Base-by-base conservation (phyloP, 1,140 invertebrate species). In the Drosophila auraria region DNA sequence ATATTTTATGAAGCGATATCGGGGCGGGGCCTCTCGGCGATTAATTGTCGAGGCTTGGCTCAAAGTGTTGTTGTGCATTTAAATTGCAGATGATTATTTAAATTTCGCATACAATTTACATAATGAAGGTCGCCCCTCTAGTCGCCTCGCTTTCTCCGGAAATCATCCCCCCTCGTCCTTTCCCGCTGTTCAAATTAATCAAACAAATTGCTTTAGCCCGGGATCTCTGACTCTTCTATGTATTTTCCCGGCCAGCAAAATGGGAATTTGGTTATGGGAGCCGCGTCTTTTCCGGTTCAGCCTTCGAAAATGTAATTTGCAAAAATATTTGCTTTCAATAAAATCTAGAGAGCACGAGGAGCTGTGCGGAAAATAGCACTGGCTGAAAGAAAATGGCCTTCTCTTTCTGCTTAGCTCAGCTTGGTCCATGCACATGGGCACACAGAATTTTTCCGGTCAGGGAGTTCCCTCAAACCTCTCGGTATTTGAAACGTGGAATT, bases 71-170 rank as follows among this genome's bases (percentile, higher is more conserved):
- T 83, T 90, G 71, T 80, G 86, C 86, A 90, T 90, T 90, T 90
- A 90, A 90, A 90, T 90, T 91, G 82, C 75, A 91, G 86, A 90
- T 86, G 86, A 90, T 90, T 90, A 90, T 90, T 90, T 90, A 90
- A 90, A 90, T 82, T 90, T 90, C 86, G 64, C 76, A 86, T 86
- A 90, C 86, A 90, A 90, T 90, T 90, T 91, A 82, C 86, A 90
- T 90, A 90, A 90, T 90, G 86, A 90, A 90, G 86, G 87, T 90
- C 79, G 70, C 27, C 27, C 51, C 73, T 56, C n/a, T 25, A 2
- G 3, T 44, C 30, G 9, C 33, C 11, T 3, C 33, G 9, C 33
- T 36, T 23, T 6, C 49, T 23, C 6, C 17, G 14, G 30, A 23
- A 17, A 30, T 23, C 62, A 15, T 23, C 45, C 4, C 6, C 23